Conservation (phyloP, 2,888 invertebrate genomes). For the Diarsia mendica region DNA sequence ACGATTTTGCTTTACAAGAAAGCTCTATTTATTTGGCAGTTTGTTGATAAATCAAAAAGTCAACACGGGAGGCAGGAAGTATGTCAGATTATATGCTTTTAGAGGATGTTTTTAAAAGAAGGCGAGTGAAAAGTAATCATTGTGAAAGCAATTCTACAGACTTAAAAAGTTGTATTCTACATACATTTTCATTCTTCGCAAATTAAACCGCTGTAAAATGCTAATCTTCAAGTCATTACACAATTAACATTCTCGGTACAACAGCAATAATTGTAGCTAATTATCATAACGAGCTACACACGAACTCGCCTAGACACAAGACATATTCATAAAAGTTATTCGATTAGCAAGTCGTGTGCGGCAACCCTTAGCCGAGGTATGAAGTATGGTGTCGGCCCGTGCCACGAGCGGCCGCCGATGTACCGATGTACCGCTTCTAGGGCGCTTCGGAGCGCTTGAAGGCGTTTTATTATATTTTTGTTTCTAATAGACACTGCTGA, state of each 20-base stretch:
- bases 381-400: conserved; percentile 79
- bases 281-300: conserved; percentile 54
- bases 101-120: background rate
- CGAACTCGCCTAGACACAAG: conserved; percentile 54
- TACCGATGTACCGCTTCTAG: conserved; percentile 49
- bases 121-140: background rate
- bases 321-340: conserved; percentile 62
- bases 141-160: background rate
- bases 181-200: background rate
- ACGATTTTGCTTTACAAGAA: background rate
- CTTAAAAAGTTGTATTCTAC: background rate
- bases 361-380: conserved; percentile 61
- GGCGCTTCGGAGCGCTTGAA: conserved; percentile 40
- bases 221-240: conserved; percentile 7
- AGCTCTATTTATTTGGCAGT: background rate
- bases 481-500: conserved; percentile 56
- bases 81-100: background rate
- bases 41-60: background rate
- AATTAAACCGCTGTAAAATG: conserved; percentile 3
- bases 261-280: conserved; percentile 24
- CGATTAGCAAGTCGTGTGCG: conserved; percentile 56
- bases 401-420: conserved; percentile 60
- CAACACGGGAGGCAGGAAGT: background rate
- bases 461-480: conserved; percentile 62
- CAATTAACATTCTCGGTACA: conserved; percentile 19